Evolutionary conservation across 2,888 invertebrate genomes (phyloP).

Genomic region (Pristionchus exspectatus): DNA sequence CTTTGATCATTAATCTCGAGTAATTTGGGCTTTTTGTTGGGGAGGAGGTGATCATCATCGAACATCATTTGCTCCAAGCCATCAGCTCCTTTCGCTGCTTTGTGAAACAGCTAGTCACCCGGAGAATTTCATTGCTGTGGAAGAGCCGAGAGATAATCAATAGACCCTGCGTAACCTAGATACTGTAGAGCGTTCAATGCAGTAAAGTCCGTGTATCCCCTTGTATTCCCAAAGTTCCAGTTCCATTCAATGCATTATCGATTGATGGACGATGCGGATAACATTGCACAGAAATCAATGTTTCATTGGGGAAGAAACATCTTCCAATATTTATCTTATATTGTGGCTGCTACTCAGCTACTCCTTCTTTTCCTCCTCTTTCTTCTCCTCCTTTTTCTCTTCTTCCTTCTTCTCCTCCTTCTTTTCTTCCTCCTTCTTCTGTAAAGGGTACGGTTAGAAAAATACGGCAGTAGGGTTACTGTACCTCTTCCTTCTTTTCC

Average conservation of each 20-base stretch:
- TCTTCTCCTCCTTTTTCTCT: constrained; percentile 58
- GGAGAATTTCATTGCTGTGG: too few species aligned
- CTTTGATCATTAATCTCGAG: neutral
- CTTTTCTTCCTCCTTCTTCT: constrained; percentile 59
- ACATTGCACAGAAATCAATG: neutral
- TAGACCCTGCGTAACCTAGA: too few species aligned
- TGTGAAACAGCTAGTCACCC: too few species aligned
- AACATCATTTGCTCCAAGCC: too few species aligned
- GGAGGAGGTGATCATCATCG: too few species aligned
- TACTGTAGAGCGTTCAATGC: too few species aligned
- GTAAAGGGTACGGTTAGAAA: neutral
- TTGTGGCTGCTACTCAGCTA: neutral
- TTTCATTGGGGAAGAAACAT: constrained; percentile 8
- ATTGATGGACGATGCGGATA: neutral
- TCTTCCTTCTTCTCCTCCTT: constrained; percentile 59
- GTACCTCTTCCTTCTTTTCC: constrained; percentile 51
- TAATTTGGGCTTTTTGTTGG: too few species aligned
- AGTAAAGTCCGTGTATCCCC: too few species aligned
- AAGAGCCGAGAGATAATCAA: too few species aligned
- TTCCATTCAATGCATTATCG: neutral
- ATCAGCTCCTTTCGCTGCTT: too few species aligned
- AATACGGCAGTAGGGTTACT: neutral
- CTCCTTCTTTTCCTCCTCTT: constrained; percentile 59
- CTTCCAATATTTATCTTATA: constrained; percentile 11
- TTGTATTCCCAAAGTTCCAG: neutral